phyloP scores from a whole-genome alignment of 2,113 vertebrate genomes.

The Bucco capensis region DNA sequence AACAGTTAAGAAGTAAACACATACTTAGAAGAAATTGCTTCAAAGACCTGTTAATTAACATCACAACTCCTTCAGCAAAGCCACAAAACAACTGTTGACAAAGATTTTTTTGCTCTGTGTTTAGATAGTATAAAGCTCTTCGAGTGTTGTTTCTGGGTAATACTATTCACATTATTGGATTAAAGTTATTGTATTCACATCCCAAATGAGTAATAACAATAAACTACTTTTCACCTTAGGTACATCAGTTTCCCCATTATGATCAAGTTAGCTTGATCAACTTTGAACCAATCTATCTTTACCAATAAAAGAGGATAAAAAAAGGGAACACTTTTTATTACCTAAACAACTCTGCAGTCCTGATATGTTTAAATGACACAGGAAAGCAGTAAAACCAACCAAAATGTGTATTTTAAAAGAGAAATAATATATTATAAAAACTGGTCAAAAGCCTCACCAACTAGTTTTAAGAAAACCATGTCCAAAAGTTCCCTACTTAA shows the following conservation, averaged over 20 bases:
- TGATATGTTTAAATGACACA: neutral
- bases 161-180: neutral
- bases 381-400: neutral
- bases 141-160: neutral
- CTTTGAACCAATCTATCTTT: neutral
- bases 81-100: neutral
- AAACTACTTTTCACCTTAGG: neutral
- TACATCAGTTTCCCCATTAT: neutral
- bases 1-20: neutral
- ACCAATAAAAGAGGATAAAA: neutral
- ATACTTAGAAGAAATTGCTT: neutral
- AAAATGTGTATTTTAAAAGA: no score
- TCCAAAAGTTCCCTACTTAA: neutral
- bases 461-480: neutral
- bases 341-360: neutral
- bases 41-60: slow-evolving; percentile 2
- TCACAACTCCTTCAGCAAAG: neutral
- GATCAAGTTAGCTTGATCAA: neutral
- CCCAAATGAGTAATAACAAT: neutral
- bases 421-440: no score
- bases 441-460: neutral
- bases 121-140: neutral
- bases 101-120: fast-evolving
- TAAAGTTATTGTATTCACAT: neutral
- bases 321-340: neutral